Percentiles rank a stretch among this genome's conserved stretches.
phyloP scores from a whole-genome alignment of 2,797 vertebrate species.

The Enteromius afrohamiltoni region DNA sequence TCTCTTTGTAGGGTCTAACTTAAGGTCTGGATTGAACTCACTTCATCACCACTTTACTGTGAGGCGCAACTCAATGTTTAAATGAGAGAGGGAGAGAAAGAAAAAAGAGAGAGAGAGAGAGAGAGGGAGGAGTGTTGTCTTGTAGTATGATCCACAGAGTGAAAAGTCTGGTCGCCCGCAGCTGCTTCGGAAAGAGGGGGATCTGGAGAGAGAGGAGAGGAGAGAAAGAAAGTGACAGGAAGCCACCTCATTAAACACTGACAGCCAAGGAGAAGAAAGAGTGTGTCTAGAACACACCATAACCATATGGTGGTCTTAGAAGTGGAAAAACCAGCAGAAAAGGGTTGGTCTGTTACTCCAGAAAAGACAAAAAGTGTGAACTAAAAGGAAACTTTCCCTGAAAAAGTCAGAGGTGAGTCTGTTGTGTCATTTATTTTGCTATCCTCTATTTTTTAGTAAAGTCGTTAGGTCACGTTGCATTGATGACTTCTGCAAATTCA shows the following conservation, averaged over 20 bases:
- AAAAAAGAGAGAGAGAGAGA: constrained; percentile 49
- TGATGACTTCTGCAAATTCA: constrained; percentile 41
- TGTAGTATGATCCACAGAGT: constrained; percentile 60
- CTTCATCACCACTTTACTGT: constrained; percentile 21
- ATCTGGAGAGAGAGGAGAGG: constrained; percentile 30
- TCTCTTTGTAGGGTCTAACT: background rate
- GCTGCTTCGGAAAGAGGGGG: constrained; percentile 57
- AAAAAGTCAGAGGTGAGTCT: constrained; percentile 65
- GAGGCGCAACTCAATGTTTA: background rate
- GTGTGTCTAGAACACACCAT: constrained; percentile 2
- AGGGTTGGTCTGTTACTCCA: constrained; percentile 37
- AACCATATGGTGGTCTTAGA: constrained; percentile 43
- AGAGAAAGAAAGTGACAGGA: constrained; percentile 56
- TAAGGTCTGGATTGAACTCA: constrained; percentile 18
- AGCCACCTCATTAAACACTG: constrained; percentile 80
- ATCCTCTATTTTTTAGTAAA: background rate
- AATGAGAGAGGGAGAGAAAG: constrained; percentile 6
- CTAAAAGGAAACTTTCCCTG: constrained; percentile 46
- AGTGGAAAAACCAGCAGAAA: constrained; percentile 28
- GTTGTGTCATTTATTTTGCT: background rate
- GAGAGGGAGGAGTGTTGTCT: constrained; percentile 47
- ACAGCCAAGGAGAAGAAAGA: constrained; percentile 66
- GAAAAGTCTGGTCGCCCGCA: constrained; percentile 67
- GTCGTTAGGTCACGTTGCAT: background rate
- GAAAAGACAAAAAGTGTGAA: constrained; percentile 14